Conservation (phyloP, 2,888 invertebrate species). For the Leucophenga maculata region DNA sequence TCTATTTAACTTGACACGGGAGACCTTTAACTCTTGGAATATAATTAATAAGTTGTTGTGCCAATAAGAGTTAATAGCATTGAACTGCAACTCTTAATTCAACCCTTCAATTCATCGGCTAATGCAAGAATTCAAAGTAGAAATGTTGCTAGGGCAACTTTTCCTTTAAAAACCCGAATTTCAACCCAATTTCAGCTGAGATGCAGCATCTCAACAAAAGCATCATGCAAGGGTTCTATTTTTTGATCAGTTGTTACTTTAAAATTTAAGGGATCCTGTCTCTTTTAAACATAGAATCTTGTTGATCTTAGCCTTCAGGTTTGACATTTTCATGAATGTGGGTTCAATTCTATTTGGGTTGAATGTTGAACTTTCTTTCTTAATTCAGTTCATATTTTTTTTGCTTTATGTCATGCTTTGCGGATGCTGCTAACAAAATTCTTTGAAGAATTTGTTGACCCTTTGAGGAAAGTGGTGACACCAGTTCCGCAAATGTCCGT, state of each 20-base stretch:
- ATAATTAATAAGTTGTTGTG: slow-evolving; percentile 62
- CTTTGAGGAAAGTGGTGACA: slow-evolving; percentile 51
- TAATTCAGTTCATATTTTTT: slow-evolving; percentile 50
- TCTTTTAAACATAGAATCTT: slow-evolving; percentile 6
- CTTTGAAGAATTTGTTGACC: slow-evolving; percentile 24
- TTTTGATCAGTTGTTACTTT: slow-evolving; percentile 38
- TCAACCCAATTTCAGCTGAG: not conserved
- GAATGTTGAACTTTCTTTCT: slow-evolving; percentile 56
- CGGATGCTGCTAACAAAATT: too few relatives aligned
- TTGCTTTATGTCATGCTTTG: too few relatives aligned
- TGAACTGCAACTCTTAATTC: slow-evolving; percentile 17
- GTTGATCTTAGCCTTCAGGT: not conserved
- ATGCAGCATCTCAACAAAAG: slow-evolving; percentile 1
- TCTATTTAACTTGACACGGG: not conserved
- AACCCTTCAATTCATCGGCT: slow-evolving; percentile 40
- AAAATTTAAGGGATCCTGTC: slow-evolving; percentile 34
- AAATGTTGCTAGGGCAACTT: too few relatives aligned
- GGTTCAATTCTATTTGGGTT: slow-evolving; percentile 5
- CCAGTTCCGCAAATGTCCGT: slow-evolving; percentile 24
- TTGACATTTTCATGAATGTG: not conserved
- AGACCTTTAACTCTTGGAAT: slow-evolving; percentile 12
- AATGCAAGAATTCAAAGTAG: not conserved
- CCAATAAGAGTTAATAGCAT: slow-evolving; percentile 40
- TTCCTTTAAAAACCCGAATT: not conserved
- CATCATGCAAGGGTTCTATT: slow-evolving; percentile 6